phyloP scores from a whole-genome alignment of 2,888 invertebrate species.

The Acleris laterana region DNA sequence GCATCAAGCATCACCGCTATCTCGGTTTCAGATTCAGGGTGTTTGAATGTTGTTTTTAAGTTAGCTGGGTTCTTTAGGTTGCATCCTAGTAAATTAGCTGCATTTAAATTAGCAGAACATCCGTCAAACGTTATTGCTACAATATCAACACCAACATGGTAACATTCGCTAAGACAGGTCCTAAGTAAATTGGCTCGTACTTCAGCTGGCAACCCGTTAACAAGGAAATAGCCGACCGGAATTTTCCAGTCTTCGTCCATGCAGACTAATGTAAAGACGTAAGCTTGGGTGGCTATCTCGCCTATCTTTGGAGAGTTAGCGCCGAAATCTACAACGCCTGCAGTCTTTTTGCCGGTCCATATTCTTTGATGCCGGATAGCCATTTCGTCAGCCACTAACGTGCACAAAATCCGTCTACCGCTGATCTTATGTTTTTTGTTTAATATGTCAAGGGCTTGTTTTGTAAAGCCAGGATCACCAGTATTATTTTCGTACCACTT shows the following conservation, averaged over 20 bases:
- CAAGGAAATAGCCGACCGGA: slow-evolving; percentile 20
- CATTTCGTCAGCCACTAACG: slow-evolving; percentile 41
- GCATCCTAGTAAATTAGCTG: background rate
- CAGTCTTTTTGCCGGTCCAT: slow-evolving; percentile 39
- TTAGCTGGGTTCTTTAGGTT: background rate
- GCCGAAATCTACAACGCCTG: slow-evolving; percentile 39
- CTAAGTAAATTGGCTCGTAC: slow-evolving; percentile 31
- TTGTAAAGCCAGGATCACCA: slow-evolving; percentile 41
- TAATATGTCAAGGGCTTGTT: slow-evolving; percentile 40
- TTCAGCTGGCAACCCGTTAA: slow-evolving; percentile 39
- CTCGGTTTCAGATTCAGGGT: slow-evolving; percentile 33
- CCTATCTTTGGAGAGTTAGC: slow-evolving; percentile 2
- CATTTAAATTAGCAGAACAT: background rate
- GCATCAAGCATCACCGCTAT: background rate
- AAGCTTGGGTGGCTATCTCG: slow-evolving; percentile 40
- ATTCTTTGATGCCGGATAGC: slow-evolving; percentile 38
- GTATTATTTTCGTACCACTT: slow-evolving; percentile 9
- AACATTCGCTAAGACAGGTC: slow-evolving; percentile 38
- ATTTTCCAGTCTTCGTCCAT: slow-evolving; percentile 43
- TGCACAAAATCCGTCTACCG: slow-evolving; percentile 28
- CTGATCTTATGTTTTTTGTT: slow-evolving; percentile 32
- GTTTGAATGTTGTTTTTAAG: slow-evolving; percentile 36
- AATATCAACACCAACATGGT: slow-evolving; percentile 38
- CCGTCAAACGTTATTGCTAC: slow-evolving; percentile 36
- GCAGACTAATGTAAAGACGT: slow-evolving; percentile 1